phyloP scores from a whole-genome alignment of 2,797 vertebrate species.

The Halcyon smyrnensis region DNA sequence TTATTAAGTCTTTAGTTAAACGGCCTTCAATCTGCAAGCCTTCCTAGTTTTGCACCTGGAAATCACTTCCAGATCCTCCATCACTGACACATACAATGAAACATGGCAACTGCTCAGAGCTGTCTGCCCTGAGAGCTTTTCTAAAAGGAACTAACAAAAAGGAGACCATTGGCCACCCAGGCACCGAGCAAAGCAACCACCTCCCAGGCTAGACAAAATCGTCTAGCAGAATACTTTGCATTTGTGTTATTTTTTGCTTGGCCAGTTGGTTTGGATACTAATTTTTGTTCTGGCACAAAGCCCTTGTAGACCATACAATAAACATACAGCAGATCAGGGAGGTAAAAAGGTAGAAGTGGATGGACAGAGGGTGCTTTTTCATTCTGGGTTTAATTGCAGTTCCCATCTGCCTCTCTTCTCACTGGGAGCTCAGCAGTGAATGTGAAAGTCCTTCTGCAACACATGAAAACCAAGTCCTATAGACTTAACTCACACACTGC shows the following conservation, averaged over 20 bases:
- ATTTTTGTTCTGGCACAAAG: background rate
- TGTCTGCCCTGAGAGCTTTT: background rate
- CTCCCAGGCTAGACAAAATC: background rate
- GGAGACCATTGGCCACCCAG: background rate
- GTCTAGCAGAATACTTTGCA: background rate
- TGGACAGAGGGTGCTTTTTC: background rate
- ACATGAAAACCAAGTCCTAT: background rate
- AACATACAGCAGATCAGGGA: background rate
- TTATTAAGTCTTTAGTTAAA: background rate
- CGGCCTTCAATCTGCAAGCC: background rate
- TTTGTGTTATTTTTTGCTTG: background rate
- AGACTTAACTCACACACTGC: background rate
- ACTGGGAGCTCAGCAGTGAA: background rate
- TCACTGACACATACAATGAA: background rate
- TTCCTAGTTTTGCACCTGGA: background rate
- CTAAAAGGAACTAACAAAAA: background rate
- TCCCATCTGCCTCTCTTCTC: background rate
- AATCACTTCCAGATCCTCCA: background rate
- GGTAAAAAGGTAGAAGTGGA: background rate
- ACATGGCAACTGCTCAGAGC: background rate
- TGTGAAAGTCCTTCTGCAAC: background rate
- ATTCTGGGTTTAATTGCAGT: background rate
- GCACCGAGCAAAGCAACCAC: background rate
- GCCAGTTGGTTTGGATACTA: fast-evolving
- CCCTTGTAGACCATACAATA: background rate